These are phyloP conservation scores for Labia minor DNA, from an alignment of 2,888 invertebrate species.

Conservation along the genomic window DNA sequence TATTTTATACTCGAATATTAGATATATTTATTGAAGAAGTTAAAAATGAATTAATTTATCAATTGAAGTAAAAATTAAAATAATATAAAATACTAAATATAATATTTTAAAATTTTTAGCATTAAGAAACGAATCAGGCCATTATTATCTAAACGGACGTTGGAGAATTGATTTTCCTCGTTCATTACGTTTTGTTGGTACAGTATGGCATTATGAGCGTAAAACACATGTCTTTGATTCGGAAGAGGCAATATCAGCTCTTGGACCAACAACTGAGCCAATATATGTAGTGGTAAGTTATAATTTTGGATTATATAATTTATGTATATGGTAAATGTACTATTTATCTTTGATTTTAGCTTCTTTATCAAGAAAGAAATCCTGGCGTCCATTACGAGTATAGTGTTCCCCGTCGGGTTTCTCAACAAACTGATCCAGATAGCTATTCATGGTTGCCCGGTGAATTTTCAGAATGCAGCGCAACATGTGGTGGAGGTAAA, in stretches of 20 bases:
- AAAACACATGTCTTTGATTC: slow-evolving; percentile 69
- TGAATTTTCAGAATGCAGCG: slow-evolving; percentile 68
- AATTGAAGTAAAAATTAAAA: no score
- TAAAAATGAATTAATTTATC: no score
- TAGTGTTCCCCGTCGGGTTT: slow-evolving; percentile 65
- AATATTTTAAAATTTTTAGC: slow-evolving; percentile 47
- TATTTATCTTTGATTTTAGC: slow-evolving; percentile 37
- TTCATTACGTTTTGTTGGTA: slow-evolving; percentile 65
- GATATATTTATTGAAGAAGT: no score
- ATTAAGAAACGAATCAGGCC: slow-evolving; percentile 65
- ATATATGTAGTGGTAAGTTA: slow-evolving; percentile 68
- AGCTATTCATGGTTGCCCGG: slow-evolving; percentile 75
- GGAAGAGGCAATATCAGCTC: slow-evolving; percentile 69
- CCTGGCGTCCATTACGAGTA: slow-evolving; percentile 83
- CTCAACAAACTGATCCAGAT: slow-evolving; percentile 50
- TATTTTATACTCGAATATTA: no score
- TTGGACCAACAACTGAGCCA: slow-evolving; percentile 85
- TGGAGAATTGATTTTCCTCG: slow-evolving; percentile 88
- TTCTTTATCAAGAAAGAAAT: slow-evolving; percentile 71
- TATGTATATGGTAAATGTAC: no score
- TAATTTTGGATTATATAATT: neutral
- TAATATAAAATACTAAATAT: no score
- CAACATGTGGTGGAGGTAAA: slow-evolving; percentile 82
- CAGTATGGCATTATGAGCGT: slow-evolving; percentile 79
- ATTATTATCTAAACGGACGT: slow-evolving; percentile 88